These are phyloP conservation scores for Noctuana brunneofusca DNA, from an alignment of 2,888 invertebrate species.

Conservation along the genomic window DNA sequence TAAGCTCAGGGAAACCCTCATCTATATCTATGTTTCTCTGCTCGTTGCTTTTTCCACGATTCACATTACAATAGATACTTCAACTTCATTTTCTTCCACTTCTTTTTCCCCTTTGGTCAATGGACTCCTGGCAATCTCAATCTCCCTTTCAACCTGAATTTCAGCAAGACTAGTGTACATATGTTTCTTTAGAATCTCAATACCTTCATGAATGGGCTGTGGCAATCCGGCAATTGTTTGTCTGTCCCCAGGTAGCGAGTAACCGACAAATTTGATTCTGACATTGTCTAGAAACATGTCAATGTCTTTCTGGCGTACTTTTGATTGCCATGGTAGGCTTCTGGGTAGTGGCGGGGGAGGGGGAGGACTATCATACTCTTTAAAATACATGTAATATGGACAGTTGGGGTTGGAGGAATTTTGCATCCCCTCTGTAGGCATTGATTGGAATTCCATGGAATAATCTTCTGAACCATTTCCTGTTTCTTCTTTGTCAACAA, in stretches of 20 bases:
- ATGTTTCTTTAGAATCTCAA: constrained; percentile 94
- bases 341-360: constrained; percentile 75
- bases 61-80: too few relatives aligned
- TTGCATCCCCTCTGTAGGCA: constrained; percentile 66
- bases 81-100: constrained; percentile 91
- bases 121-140: constrained; percentile 95
- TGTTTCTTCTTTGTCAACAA: constrained; percentile 87
- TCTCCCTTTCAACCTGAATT: constrained; percentile 94
- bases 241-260: constrained; percentile 92
- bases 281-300: constrained; percentile 96
- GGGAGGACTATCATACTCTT: constrained; percentile 74
- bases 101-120: constrained; percentile 92
- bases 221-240: constrained; percentile 97
- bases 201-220: constrained; percentile 97
- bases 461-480: constrained; percentile 84
- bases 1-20: too few relatives aligned
- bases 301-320: constrained; percentile 96
- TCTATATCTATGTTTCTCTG: too few relatives aligned
- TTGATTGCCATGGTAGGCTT: constrained; percentile 97
- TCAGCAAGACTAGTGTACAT: constrained; percentile 97
- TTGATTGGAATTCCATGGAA: constrained; percentile 83
- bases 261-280: constrained; percentile 97
- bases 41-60: too few relatives aligned
- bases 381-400: constrained; percentile 71
- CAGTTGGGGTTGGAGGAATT: constrained; percentile 65